phyloP scores from a whole-genome alignment of 1,140 invertebrate species.

The Formica selysi region DNA sequence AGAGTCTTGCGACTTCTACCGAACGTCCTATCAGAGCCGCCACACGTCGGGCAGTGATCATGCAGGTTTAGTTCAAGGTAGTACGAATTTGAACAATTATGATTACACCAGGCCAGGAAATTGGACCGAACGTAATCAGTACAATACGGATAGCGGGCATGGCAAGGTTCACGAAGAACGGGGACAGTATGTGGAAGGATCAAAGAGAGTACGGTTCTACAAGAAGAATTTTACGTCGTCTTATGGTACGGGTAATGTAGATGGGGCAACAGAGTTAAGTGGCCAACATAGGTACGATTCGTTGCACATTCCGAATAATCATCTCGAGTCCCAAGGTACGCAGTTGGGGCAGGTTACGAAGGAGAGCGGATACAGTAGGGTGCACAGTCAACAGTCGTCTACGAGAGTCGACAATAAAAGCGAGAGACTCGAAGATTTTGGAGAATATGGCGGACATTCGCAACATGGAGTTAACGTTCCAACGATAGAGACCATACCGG shows the following conservation, averaged over 20 bases:
- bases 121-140: slow-evolving; percentile 78
- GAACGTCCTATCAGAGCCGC: slow-evolving; percentile 40
- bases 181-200: slow-evolving; percentile 72
- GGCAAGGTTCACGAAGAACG: slow-evolving; percentile 78
- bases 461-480: slow-evolving; percentile 41
- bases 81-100: slow-evolving; percentile 54
- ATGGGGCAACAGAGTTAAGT: not conserved
- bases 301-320: slow-evolving; percentile 5
- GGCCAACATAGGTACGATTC: slow-evolving; percentile 32
- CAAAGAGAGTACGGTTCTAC: slow-evolving; percentile 73
- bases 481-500: not conserved
- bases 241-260: slow-evolving; percentile 49
- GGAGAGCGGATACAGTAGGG: slow-evolving; percentile 44
- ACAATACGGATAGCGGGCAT: slow-evolving; percentile 70
- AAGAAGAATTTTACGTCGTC: slow-evolving; percentile 76
- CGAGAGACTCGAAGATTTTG: slow-evolving; percentile 71
- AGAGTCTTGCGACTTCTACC: slow-evolving; percentile 66
- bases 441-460: slow-evolving; percentile 46
- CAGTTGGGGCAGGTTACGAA: slow-evolving; percentile 21
- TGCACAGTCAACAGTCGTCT: slow-evolving; percentile 53
- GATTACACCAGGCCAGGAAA: slow-evolving; percentile 76
- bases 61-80: slow-evolving; percentile 30
- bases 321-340: slow-evolving; percentile 44
- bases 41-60: slow-evolving; percentile 26
- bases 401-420: slow-evolving; percentile 36